These are phyloP conservation scores for Calyptommatus sinebrachiatus DNA, from an alignment of 2,113 vertebrate species.

Conservation along the genomic window DNA sequence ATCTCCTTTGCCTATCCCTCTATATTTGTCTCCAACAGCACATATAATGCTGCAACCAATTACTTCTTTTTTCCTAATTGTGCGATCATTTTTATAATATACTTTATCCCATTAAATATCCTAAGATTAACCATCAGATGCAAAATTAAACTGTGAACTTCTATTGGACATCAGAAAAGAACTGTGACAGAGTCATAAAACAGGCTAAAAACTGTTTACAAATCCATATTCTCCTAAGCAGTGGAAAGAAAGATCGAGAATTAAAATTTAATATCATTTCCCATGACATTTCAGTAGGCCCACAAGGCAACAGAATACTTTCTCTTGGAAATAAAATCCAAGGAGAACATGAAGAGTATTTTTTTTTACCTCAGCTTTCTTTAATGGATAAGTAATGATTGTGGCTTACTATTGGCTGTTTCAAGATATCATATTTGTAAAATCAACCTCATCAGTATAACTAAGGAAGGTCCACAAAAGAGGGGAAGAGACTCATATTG, in stretches of 20 bases:
- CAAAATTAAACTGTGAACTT: neutral
- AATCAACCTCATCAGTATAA: neutral
- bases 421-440: neutral
- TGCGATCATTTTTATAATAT: neutral
- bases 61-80: neutral
- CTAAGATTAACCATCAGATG: neutral
- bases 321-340: neutral
- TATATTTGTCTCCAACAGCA: neutral
- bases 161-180: neutral
- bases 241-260: neutral
- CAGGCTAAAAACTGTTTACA: neutral
- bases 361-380: neutral
- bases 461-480: constrained; percentile 26
- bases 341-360: neutral
- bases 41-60: neutral
- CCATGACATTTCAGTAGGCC: neutral
- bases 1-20: neutral
- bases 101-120: neutral
- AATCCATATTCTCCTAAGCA: neutral
- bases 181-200: neutral
- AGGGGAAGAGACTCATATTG: constrained; percentile 27
- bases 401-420: neutral
- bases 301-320: neutral
- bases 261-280: neutral
- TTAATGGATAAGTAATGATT: neutral